These are phyloP conservation scores for Patagioenas fasciata DNA, from an alignment of 2,113 vertebrate species.

Conservation along the genomic window DNA sequence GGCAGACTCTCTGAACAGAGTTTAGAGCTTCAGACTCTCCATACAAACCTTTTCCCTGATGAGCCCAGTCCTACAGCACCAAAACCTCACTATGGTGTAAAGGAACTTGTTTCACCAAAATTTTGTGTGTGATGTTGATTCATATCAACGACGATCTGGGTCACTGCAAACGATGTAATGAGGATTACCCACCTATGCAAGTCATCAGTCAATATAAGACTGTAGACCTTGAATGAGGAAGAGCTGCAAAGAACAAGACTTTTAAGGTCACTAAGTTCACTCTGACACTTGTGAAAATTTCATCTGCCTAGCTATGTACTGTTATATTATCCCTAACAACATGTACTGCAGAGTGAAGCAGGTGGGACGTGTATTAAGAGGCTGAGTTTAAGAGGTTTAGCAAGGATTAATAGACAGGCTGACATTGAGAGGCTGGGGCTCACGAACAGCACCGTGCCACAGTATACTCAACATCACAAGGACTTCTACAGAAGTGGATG, in stretches of 20 bases:
- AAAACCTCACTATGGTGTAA: neutral
- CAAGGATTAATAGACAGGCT: conserved; percentile 27
- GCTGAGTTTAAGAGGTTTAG: conserved; percentile 54
- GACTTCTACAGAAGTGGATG: neutral
- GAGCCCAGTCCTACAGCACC: neutral
- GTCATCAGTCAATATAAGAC: neutral
- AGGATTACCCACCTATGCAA: neutral
- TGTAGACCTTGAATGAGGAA: neutral
- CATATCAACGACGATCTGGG: accelerated
- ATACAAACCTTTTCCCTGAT: neutral
- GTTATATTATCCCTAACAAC: neutral
- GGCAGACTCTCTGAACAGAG: neutral
- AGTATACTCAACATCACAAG: neutral
- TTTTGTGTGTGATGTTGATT: neutral
- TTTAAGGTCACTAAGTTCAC: neutral
- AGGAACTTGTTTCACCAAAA: neutral
- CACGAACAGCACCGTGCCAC: neutral
- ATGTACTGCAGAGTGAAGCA: accelerated
- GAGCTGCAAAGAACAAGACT: neutral
- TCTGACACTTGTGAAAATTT: neutral
- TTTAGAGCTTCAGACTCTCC: neutral
- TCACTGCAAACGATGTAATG: neutral
- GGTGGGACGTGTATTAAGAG: neutral
- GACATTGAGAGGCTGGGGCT: conserved; percentile 2
- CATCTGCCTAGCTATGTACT: neutral